These are phyloP conservation scores for Ailurus styani DNA, from an alignment of 2,113 vertebrate species.

Conservation along the genomic window DNA sequence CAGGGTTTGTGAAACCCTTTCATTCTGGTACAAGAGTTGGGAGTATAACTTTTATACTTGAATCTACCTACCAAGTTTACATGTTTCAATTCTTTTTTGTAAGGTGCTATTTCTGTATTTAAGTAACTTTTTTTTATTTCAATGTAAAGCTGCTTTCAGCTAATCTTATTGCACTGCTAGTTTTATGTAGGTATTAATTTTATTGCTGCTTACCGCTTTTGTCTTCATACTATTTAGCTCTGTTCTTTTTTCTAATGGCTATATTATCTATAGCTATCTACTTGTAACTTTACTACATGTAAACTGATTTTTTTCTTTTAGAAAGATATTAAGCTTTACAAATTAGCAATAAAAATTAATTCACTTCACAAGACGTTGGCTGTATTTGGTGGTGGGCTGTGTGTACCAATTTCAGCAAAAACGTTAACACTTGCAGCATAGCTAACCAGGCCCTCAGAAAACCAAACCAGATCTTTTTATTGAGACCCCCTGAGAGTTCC, in stretches of 20 bases:
- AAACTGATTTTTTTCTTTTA: conserved; percentile 75
- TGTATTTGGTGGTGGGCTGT: not conserved
- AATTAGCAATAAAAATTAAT: conserved; percentile 72
- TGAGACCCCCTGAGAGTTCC: not conserved
- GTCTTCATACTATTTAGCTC: conserved; percentile 45
- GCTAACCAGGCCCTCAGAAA: not conserved
- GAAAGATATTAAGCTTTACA: conserved; percentile 75
- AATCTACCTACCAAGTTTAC: conserved; percentile 86
- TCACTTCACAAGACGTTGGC: not conserved
- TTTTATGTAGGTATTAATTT: conserved; percentile 80
- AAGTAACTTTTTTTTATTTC: conserved; percentile 76
- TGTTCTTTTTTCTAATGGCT: conserved; percentile 66
- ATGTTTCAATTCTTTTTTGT: conserved; percentile 83
- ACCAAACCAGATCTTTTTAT: not conserved
- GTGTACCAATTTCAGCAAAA: not conserved
- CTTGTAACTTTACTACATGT: conserved; percentile 68
- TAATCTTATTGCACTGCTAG: conserved; percentile 87
- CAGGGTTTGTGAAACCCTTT: conserved; percentile 77
- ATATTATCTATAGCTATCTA: conserved; percentile 61
- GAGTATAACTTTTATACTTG: conserved; percentile 85
- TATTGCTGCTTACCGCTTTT: conserved; percentile 76
- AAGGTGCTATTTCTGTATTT: conserved; percentile 86
- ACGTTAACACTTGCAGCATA: too few species aligned
- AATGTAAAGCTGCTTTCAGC: conserved; percentile 84
- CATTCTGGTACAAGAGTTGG: conserved; percentile 76